phyloP scores from a whole-genome alignment of 2,113 vertebrate species.

The Puntigrus tetrazona region DNA sequence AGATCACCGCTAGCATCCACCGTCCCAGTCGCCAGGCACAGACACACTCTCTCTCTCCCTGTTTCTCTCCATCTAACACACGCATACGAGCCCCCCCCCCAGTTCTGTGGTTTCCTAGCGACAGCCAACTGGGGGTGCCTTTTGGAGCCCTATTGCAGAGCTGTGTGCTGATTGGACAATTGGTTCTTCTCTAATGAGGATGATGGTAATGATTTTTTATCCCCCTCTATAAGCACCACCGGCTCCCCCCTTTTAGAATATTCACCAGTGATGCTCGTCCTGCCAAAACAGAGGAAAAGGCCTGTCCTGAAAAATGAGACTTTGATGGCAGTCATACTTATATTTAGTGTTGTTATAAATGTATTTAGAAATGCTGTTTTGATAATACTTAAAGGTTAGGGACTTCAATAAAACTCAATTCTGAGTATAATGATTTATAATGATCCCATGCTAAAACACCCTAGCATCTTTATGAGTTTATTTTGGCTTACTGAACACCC shows the following conservation, averaged over 20 bases:
- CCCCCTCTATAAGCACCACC: slow-evolving; percentile 56
- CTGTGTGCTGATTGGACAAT: slow-evolving; percentile 68
- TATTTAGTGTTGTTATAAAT: neutral
- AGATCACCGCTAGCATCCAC: slow-evolving; percentile 46
- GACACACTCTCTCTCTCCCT: slow-evolving; percentile 20
- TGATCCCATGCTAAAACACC: neutral
- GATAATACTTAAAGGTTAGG: neutral
- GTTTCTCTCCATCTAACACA: slow-evolving; percentile 62
- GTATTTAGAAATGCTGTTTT: neutral
- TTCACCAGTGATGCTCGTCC: slow-evolving; percentile 25
- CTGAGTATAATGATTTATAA: neutral
- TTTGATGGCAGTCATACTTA: neutral
- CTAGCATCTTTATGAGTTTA: neutral
- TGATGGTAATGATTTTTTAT: slow-evolving; percentile 74
- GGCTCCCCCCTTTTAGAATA: slow-evolving; percentile 38
- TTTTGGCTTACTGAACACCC: neutral
- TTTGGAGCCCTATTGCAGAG: slow-evolving; percentile 67
- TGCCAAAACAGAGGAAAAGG: slow-evolving; percentile 33
- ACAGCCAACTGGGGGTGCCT: slow-evolving; percentile 74
- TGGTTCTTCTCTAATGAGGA: slow-evolving; percentile 75
- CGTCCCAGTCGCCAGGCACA: slow-evolving; percentile 46
- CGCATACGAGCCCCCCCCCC: slow-evolving; percentile 70
- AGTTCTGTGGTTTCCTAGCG: slow-evolving; percentile 81
- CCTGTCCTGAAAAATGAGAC: neutral
- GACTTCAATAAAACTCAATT: neutral